Evolutionary conservation across 2,113 vertebrate species (phyloP), one percentile per base, ranked within the genome.

Genomic region (Leucosticte australis): DNA sequence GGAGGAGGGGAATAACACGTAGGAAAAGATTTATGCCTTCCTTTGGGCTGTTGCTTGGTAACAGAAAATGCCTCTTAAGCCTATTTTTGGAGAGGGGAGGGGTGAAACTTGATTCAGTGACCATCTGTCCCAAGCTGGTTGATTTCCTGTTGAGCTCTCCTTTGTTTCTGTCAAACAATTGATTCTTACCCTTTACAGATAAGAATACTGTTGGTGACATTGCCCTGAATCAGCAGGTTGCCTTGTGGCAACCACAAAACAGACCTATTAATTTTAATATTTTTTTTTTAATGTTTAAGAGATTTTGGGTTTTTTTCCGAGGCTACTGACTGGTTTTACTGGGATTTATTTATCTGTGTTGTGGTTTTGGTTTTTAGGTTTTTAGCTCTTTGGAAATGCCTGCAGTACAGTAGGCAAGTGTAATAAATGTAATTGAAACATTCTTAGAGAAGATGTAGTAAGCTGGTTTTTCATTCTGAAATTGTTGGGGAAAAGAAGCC

Each of bases 111-210:
- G 98, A 98, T 98, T 98, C 98, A 97, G 98, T 98, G 98, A 97
- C 99, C 99, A 99, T 99, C 99, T 99, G 99, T 98, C 98, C 98
- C 83, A 98, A 96, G 97, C 97, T 98, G 96, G 97, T 98, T 98
- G 97, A 97, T 98, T 99, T 99, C 98, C 98, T 99, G 98, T 98
- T 98, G 98, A 98, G 97, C 93, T 97, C 95, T 92, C 96, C 98
- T 99, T 99, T 99, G 99, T 99, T 99, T 98, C 96, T 95, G 68
- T 82, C 94, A 94, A 98, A 99, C 99, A 99, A 99, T 99, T 98
- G 98, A 96, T 97, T 96, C 98, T 98, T 99, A 98, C 98, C 98
- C 98, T 98, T 97, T 96, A 96, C 97, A 98, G 98, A 99, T 99
- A 99, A 99, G 98, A 97, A 97, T 95, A 92, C 97, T 94, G 94